Conservation (phyloP, 2,888 invertebrate genomes). For the Lasioglossum vierecki region DNA sequence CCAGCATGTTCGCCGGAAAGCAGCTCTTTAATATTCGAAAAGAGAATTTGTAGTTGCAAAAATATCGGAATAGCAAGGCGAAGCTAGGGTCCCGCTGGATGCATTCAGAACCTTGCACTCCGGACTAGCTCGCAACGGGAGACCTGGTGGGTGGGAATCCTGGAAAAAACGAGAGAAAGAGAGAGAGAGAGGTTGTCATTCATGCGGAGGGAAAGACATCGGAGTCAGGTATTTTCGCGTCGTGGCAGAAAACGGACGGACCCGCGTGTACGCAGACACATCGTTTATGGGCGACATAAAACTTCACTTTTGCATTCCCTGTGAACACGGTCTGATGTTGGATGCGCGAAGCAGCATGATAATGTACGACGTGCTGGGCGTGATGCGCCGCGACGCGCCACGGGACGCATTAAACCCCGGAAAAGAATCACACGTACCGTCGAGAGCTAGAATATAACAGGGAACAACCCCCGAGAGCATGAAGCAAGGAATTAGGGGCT, state of each 20-base stretch:
- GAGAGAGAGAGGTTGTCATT: background rate
- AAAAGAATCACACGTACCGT: conserved; percentile 40
- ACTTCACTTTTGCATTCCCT: conserved; percentile 59
- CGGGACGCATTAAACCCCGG: conserved; percentile 47
- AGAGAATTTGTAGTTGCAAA: background rate
- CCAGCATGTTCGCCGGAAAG: background rate
- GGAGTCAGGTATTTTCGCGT: conserved; percentile 27
- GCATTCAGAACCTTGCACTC: background rate
- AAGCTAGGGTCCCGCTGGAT: background rate
- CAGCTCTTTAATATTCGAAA: background rate
- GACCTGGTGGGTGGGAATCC: background rate
- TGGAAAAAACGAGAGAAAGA: background rate
- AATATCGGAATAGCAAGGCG: background rate
- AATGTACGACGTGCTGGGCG: conserved; percentile 47
- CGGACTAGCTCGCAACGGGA: background rate
- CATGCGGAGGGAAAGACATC: conserved; percentile 3
- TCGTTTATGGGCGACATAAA: conserved; percentile 63
- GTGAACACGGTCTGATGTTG: conserved; percentile 33
- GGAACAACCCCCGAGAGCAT: conserved; percentile 39
- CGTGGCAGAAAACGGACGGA: conserved; percentile 40
- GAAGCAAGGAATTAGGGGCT: conserved; percentile 16
- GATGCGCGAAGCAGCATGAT: conserved; percentile 1
- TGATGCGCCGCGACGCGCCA: conserved; percentile 23
- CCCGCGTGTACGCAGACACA: conserved; percentile 45
- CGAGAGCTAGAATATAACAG: background rate